Base-by-base conservation (phyloP, 2,797 vertebrate species). In the Xiphorhynchus erythropygius region DNA sequence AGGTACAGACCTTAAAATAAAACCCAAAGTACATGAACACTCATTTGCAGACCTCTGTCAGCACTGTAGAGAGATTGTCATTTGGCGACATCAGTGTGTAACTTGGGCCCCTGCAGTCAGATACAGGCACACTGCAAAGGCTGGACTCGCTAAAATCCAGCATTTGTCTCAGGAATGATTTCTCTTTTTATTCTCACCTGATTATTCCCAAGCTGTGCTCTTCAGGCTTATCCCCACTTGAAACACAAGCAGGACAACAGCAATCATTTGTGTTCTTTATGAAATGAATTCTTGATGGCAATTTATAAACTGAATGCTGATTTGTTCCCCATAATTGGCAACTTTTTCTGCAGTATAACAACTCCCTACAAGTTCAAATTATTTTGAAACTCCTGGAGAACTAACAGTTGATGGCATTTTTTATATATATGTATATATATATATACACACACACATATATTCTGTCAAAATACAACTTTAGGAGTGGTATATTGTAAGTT, bases 1-100 rank as follows among this genome's bases (percentile, higher is more conserved):
- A 57, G 9, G 18, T 56, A 89, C 24, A 70, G 81, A 79, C 49
- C 64, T 87, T 71, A 37, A 93, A 84, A 89, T 47, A 84, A 95
- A 94, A 28, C 46, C 46, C 13, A 13, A 64, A 35, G 56, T 56
- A 57, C 7, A 4, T 0, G 1, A 52, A 70, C 74, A n/a, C 41
- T 55, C 37, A 63, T 37, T 62, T 52, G 52, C 47, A 87, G 69
- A 64, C 27, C 70, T 81, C 52, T 76, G 56, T 39, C 89, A 83
- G 62, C 57, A 52, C 23, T 69, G 65, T 4, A 80, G 32, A 68
- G 18, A 79, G 35, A 57, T 2, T 52, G 32, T 27, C 17, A 56
- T 56, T 74, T 50, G 35, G 63, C 63, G 39, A 79, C 56, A 70
- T 27, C 35, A 11, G 0, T 13, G 53, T 14, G 25, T 46, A 25